phyloP scores from a whole-genome alignment of 2,797 vertebrate genomes.

The Thamnophis elegans region DNA sequence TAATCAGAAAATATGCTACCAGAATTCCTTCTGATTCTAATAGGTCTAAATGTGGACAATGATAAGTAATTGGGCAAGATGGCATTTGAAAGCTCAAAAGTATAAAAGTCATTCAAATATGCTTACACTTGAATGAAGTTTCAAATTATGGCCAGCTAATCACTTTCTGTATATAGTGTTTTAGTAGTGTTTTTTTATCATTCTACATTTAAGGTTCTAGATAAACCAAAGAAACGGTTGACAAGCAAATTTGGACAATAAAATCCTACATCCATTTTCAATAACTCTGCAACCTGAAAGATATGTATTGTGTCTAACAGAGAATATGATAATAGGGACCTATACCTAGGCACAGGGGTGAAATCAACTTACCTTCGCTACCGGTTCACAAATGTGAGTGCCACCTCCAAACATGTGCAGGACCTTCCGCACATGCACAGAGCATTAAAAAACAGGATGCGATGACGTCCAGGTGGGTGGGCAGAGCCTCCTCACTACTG shows the following conservation, averaged over 20 bases:
- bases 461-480: too few relatives aligned
- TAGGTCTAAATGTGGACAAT: background rate
- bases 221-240: background rate
- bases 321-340: background rate
- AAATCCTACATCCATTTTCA: background rate
- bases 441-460: too few relatives aligned
- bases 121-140: background rate
- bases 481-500: too few relatives aligned
- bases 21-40: background rate
- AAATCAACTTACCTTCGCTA: too few relatives aligned
- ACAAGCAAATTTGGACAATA: background rate
- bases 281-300: background rate
- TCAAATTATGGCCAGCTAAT: background rate
- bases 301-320: background rate
- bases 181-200: background rate
- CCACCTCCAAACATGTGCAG: too few relatives aligned
- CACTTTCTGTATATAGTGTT: background rate
- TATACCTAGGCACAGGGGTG: background rate
- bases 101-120: background rate
- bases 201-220: background rate
- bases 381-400: too few relatives aligned
- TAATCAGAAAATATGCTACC: background rate
- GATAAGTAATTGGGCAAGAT: background rate
- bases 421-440: too few relatives aligned
- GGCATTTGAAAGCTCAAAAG: background rate